These are phyloP conservation scores for Netta rufina DNA, from an alignment of 2,797 vertebrate genomes.

Conservation along the genomic window DNA sequence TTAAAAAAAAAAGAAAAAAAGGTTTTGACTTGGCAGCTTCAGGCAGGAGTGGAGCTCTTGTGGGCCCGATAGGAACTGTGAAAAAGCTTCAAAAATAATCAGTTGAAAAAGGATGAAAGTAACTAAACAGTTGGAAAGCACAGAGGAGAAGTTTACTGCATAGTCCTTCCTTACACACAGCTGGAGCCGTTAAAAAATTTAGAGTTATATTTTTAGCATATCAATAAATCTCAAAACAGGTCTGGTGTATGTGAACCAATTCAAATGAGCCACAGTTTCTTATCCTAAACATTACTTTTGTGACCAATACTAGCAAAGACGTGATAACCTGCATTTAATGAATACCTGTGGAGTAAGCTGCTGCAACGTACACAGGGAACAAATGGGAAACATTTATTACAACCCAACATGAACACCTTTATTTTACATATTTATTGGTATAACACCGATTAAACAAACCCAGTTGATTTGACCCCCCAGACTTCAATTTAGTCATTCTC, in stretches of 20 bases:
- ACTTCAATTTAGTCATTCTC: neutral
- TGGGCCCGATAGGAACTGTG: neutral
- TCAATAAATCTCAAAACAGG: neutral
- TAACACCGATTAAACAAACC: neutral
- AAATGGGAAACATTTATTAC: neutral
- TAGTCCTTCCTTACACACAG: neutral
- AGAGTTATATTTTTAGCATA: neutral
- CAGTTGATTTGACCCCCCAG: neutral
- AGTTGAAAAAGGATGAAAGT: neutral
- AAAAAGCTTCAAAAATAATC: slow-evolving; percentile 35
- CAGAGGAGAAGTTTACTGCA: neutral
- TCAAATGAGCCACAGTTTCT: neutral
- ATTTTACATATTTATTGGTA: neutral
- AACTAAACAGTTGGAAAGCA: neutral
- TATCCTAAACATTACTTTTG: neutral
- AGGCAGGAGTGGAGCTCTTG: neutral
- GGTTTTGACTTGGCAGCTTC: slow-evolving; percentile 45
- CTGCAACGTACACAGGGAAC: neutral
- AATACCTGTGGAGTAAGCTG: neutral
- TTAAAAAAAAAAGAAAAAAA: neutral
- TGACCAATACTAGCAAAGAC: neutral
- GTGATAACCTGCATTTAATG: neutral
- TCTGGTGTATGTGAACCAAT: neutral
- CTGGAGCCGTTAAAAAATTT: neutral
- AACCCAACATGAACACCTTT: neutral